A percentile compares a stretch with the other conserved stretches of the same genome.
Conservation (phyloP, 2,888 invertebrate species). For the Chymomyza amoena region DNA sequence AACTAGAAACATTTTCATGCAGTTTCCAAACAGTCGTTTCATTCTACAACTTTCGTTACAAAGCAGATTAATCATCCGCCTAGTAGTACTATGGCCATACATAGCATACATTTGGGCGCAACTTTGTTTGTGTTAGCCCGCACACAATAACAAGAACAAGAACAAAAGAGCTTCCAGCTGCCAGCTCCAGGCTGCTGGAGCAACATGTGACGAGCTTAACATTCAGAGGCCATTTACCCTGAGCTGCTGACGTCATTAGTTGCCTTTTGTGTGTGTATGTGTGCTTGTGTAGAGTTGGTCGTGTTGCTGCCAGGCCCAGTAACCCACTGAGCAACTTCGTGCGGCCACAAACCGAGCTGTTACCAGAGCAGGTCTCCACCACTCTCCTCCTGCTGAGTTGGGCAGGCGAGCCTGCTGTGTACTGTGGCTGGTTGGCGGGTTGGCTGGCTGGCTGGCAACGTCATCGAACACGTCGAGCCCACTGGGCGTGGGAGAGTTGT, state of each 20-base stretch:
- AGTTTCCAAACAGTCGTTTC: too few species aligned
- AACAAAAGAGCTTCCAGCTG: background rate
- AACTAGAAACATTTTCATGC: too few species aligned
- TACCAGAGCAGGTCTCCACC: background rate
- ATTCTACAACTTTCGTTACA: too few species aligned
- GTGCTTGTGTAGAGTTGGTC: background rate
- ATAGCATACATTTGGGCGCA: too few species aligned
- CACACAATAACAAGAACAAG: background rate
- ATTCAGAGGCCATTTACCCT: slow-evolving; percentile 65
- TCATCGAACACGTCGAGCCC: slow-evolving; percentile 1
- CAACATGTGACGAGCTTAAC: slow-evolving; percentile 55
- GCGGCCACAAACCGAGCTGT: background rate
- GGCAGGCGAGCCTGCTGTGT: background rate
- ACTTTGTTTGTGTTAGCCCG: background rate
- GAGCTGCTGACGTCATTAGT: slow-evolving; percentile 1
- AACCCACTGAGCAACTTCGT: slow-evolving; percentile 1
- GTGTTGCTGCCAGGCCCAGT: background rate
- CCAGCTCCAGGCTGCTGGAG: slow-evolving; percentile 19
- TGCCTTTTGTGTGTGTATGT: background rate
- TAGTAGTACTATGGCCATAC: too few species aligned
- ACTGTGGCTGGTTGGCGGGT: background rate
- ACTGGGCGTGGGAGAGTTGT: background rate
- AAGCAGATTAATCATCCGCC: too few species aligned
- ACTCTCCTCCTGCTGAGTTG: background rate
- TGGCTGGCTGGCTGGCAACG: background rate